A percentile compares a stretch with the other conserved stretches of the same genome.
Evolutionary conservation across 2,888 invertebrate genomes (phyloP).

Genomic region (Pristionchus exspectatus): DNA sequence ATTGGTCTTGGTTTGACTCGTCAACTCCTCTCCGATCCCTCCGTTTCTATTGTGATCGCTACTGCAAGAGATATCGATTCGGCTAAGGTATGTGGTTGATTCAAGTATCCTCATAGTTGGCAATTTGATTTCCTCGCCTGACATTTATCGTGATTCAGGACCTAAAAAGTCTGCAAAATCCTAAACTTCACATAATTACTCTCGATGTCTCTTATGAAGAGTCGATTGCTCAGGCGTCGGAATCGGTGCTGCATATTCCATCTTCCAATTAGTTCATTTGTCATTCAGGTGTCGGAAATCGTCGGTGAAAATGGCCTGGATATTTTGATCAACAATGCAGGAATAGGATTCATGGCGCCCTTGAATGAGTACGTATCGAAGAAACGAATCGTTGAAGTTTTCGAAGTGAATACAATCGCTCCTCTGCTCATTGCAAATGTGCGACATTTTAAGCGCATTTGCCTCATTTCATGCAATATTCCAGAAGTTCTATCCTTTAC

Average conservation of each 20-base stretch:
- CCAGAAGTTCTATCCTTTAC: not conserved
- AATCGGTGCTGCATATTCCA: not conserved
- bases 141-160: not conserved
- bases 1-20: slow-evolving; percentile 10
- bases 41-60: not conserved
- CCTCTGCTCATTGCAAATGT: not conserved
- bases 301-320: slow-evolving; percentile 11
- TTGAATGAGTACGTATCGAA: not conserved
- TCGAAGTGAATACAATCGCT: slow-evolving; percentile 32
- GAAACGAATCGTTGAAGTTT: not conserved
- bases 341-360: not conserved
- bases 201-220: not conserved
- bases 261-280: not conserved
- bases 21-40: not conserved
- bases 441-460: not conserved
- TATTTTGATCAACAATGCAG: slow-evolving; percentile 20
- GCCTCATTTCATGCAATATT: not conserved
- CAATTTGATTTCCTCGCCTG: not conserved
- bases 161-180: not conserved
- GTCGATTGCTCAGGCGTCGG: not conserved
- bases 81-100: not conserved
- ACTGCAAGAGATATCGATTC: slow-evolving; percentile 7
- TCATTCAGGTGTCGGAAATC: not conserved
- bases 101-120: not conserved
- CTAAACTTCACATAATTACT: slow-evolving; percentile 12